phyloP scores from a whole-genome alignment of 2,113 vertebrate genomes.

The Cololabis saira region DNA sequence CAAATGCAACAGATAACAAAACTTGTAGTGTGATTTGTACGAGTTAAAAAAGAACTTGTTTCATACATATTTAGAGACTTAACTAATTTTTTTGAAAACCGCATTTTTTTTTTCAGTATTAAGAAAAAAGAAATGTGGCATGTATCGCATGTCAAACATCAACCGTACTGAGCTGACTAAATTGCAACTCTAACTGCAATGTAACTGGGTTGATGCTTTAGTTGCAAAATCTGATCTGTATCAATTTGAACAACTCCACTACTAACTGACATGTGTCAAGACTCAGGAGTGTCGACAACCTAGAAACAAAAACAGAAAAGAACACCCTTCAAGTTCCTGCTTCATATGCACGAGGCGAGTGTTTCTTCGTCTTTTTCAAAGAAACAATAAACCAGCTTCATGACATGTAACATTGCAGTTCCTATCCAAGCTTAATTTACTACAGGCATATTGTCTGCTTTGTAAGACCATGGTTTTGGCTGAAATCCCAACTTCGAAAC shows the following conservation, averaged over 20 bases:
- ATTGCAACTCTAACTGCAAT: background rate
- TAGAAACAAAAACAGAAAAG: slow-evolving; percentile 2
- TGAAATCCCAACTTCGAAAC: slow-evolving; percentile 50
- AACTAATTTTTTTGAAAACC: too few species aligned
- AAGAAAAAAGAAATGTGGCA: too few species aligned
- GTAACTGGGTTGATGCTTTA: background rate
- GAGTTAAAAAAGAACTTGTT: background rate
- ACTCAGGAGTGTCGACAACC: too few species aligned
- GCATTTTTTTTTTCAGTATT: too few species aligned
- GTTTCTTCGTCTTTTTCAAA: slow-evolving; percentile 35
- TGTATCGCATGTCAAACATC: too few species aligned
- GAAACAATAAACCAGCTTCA: slow-evolving; percentile 56
- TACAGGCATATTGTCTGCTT: slow-evolving; percentile 60
- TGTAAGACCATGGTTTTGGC: slow-evolving; percentile 20
- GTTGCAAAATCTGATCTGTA: background rate
- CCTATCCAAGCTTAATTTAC: slow-evolving; percentile 45
- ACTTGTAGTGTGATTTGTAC: background rate
- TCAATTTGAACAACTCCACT: background rate
- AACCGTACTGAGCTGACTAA: background rate
- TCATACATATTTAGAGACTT: background rate
- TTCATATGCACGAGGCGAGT: too few species aligned
- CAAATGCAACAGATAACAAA: slow-evolving; percentile 7
- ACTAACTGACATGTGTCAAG: too few species aligned
- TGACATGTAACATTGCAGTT: slow-evolving; percentile 47
- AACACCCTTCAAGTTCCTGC: too few species aligned